Base-by-base conservation (phyloP, 1,140 invertebrate species). In the Anoplolepis gracilipes region DNA sequence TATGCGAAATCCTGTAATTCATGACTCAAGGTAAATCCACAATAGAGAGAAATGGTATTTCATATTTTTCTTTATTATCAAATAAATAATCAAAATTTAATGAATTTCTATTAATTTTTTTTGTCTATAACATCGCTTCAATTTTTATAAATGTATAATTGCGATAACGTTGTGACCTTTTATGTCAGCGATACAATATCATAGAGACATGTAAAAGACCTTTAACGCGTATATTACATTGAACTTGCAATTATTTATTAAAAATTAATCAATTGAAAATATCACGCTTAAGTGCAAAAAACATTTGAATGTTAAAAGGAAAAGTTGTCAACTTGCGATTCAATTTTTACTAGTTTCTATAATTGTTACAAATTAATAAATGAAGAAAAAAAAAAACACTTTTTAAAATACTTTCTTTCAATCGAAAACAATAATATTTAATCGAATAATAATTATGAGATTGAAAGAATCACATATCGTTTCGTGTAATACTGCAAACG, bases 21-120 rank as follows among this genome's bases (percentile, higher is more conserved):
- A 28, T 25, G 25, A 46, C 11, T 11, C 39, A 19, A 82, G 46
- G 57, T 53, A 81, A 70, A 81, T 70, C 33, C 25, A 81, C 33
- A 72, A 72, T n/a, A n/a, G 22, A 59, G 8, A 59, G 7, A 39
- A 36, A 70, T 30, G 13, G 11, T 13, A 59, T 67, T 67, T 13
- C 28, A 28, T 78, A 33, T 65, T 33, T 65, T 33, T 16, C 30
- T 65, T 78, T 33, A 19, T n/a, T 49, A 65, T 10, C 22, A 49
- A 53, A 22, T 46, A 49, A 53, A 22, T 46, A 22, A 30, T 33
- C 7, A 65, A 65, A 65, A 6, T 25, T 49, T 33, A 65, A 77
- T 55, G 1, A 33, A 25, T 57, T 13, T 53, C 2, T 59, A 67
- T 16, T 5, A 0, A 5, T 16, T 76, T n/a, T 61, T 33, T n/a